phyloP scores from a whole-genome alignment of 2,113 vertebrate species.

The Penelope pileata region DNA sequence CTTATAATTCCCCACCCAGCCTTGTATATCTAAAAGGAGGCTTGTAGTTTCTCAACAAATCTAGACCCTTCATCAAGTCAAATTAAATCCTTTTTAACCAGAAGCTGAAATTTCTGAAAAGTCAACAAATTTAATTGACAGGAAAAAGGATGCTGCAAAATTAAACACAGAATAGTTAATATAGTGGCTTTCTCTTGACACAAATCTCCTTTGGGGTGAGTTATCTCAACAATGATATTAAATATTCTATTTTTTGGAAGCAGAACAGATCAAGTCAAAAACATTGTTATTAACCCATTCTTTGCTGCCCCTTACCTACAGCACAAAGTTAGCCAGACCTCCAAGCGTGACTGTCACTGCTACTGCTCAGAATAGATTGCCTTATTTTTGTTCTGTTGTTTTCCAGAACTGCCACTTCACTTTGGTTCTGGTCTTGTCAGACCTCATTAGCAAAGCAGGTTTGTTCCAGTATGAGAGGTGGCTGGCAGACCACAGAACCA shows the following conservation, averaged over 20 bases:
- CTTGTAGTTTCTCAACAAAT: background rate
- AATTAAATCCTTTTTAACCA: background rate
- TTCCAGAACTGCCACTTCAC: background rate
- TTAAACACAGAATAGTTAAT: background rate
- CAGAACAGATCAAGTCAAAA: background rate
- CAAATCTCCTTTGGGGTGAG: background rate
- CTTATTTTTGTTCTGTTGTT: background rate
- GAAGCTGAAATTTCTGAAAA: background rate
- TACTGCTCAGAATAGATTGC: background rate
- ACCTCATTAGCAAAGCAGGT: background rate
- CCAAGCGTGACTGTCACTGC: background rate
- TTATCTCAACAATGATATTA: background rate
- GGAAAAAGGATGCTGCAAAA: background rate
- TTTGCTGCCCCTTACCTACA: background rate
- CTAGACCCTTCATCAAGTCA: background rate
- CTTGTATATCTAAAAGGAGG: background rate
- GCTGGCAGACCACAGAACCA: background rate
- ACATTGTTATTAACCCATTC: background rate
- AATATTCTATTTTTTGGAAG: background rate
- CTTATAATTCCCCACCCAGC: background rate
- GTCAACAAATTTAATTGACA: background rate
- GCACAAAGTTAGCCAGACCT: background rate
- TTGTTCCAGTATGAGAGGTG: background rate
- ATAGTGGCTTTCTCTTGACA: background rate
- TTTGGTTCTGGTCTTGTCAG: background rate